phyloP scores from a whole-genome alignment of 2,113 vertebrate species.

The Strix uralensis region DNA sequence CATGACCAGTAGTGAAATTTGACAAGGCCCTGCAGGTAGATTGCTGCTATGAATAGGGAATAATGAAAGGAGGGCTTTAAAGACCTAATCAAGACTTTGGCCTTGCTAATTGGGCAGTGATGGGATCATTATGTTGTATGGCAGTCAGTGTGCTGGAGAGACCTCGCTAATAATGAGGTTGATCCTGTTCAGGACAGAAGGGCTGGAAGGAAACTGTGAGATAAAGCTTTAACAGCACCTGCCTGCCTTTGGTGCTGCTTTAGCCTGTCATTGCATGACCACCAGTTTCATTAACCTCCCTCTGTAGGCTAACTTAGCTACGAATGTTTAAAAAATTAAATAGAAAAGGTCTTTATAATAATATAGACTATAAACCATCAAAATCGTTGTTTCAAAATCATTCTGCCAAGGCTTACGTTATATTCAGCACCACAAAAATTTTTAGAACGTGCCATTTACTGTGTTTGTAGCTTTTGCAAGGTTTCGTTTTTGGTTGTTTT shows the following conservation, averaged over 20 bases:
- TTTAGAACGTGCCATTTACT: not conserved
- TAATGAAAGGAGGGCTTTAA: not conserved
- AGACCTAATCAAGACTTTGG: not conserved
- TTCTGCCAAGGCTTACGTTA: not conserved
- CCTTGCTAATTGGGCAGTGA: not conserved
- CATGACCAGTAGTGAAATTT: not conserved
- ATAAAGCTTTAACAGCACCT: not conserved
- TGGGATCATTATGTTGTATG: accelerated
- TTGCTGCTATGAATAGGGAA: not conserved
- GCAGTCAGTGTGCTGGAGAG: not conserved
- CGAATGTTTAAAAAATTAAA: not conserved
- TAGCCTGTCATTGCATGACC: not conserved
- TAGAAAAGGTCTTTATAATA: not conserved
- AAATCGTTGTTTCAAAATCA: not conserved
- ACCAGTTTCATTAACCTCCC: not conserved
- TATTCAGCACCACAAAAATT: not conserved
- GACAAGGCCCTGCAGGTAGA: not conserved
- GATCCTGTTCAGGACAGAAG: not conserved
- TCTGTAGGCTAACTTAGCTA: not conserved
- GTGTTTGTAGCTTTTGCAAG: not conserved
- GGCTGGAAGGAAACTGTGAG: not conserved
- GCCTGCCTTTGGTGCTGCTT: not conserved
- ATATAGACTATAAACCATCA: not conserved
- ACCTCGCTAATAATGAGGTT: accelerated
- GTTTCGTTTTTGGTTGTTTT: accelerated